These are phyloP conservation scores for Stictocephala bisonia DNA, from an alignment of 2,888 invertebrate species.

Conservation along the genomic window DNA sequence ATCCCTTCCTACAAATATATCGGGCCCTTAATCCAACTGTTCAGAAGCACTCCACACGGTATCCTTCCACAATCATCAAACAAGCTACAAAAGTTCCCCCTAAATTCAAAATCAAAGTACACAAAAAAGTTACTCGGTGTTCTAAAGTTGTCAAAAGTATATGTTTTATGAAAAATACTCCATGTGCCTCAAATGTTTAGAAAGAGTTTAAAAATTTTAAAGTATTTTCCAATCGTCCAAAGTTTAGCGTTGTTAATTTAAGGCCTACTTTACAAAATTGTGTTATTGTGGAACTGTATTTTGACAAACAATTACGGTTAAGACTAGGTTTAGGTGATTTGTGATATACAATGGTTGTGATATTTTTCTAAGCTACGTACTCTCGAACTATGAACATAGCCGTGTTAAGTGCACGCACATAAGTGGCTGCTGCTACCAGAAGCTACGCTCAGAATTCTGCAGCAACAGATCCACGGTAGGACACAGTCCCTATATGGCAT, in stretches of 20 bases:
- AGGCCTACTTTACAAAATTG: constrained; percentile 49
- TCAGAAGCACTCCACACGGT: constrained; percentile 55
- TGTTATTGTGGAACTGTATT: constrained; percentile 49
- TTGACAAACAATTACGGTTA: constrained; percentile 41
- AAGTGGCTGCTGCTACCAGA: constrained; percentile 24
- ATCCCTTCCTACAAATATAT: constrained; percentile 57
- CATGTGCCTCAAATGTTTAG: constrained; percentile 56
- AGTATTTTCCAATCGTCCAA: constrained; percentile 51
- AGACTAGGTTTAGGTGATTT: constrained; percentile 52
- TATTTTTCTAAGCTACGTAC: constrained; percentile 53
- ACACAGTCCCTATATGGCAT: background rate
- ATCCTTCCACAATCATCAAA: constrained; percentile 59
- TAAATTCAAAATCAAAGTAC: constrained; percentile 53
- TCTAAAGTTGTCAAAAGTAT: constrained; percentile 51
- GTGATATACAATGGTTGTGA: constrained; percentile 59
- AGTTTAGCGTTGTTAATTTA: constrained; percentile 51
- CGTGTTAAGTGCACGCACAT: constrained; percentile 12
- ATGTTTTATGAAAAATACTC: constrained; percentile 53
- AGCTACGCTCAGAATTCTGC: constrained; percentile 10
- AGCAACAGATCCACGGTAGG: constrained; percentile 12
- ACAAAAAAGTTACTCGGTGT: constrained; percentile 54
- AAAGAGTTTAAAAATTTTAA: constrained; percentile 52
- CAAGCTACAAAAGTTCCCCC: constrained; percentile 53
- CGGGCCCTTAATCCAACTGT: constrained; percentile 58
- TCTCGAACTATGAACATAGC: constrained; percentile 36